These are phyloP conservation scores for Drosophila orena DNA, from an alignment of 1,140 invertebrate genomes.

Conservation along the genomic window DNA sequence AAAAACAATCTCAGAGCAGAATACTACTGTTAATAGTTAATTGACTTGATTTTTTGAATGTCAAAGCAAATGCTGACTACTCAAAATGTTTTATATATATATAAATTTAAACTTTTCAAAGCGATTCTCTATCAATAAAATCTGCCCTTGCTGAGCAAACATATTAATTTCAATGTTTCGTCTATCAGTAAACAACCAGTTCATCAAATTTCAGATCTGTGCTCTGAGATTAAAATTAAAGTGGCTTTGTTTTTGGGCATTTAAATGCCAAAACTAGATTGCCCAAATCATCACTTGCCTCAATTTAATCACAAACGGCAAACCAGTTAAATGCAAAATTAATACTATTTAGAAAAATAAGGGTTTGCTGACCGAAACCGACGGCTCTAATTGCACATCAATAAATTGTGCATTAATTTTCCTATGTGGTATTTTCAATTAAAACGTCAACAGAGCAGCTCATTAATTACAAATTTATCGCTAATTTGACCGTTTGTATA, in stretches of 20 bases:
- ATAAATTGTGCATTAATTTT: conserved; percentile 56
- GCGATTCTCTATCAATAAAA: conserved; percentile 6
- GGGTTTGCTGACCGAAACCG: conserved; percentile 11
- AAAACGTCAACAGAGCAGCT: conserved; percentile 64
- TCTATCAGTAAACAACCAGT: conserved; percentile 16
- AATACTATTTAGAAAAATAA: conserved; percentile 11
- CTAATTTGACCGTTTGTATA: conserved; percentile 57
- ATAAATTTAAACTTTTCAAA: conserved; percentile 19
- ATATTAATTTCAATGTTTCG: conserved; percentile 10
- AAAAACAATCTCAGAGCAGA: neutral
- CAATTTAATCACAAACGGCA: conserved; percentile 16
- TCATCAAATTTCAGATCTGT: conserved; percentile 30
- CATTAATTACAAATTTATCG: conserved; percentile 75
- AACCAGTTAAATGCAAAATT: conserved; percentile 3
- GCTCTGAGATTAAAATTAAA: conserved; percentile 42
- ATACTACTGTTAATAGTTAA: neutral
- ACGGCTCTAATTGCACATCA: conserved; percentile 60
- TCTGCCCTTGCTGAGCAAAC: conserved; percentile 25
- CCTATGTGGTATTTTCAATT: conserved; percentile 68
- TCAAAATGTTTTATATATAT: neutral
- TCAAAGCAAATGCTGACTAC: neutral
- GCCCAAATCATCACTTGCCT: conserved; percentile 5
- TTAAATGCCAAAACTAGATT: conserved; percentile 31
- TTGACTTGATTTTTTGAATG: neutral
- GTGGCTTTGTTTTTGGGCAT: conserved; percentile 29